Evolutionary conservation across 64 coral and sea anemone genomes (phyloP).

Genomic region (Catalaphyllia jardinei): DNA sequence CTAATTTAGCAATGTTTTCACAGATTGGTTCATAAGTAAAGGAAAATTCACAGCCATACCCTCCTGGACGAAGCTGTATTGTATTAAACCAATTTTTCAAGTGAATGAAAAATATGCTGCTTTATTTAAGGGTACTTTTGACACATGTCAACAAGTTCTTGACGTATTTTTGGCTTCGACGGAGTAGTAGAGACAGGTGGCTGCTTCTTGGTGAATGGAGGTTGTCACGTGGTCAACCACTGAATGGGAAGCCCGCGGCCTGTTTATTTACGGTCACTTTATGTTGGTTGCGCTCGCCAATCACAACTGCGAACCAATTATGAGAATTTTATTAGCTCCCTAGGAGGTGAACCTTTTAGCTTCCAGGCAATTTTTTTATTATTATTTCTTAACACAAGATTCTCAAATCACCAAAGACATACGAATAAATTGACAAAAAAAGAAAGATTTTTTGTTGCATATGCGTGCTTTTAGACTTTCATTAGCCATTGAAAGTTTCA

Average conservation of each 20-base stretch:
- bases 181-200: constrained; percentile 25
- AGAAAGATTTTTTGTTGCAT: no score
- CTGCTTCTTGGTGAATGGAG: constrained; percentile 28
- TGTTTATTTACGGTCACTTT: constrained; percentile 42
- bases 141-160: constrained; percentile 21
- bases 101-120: neutral
- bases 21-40: neutral
- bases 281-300: neutral
- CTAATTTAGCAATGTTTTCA: neutral
- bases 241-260: constrained; percentile 23
- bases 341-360: constrained; percentile 15
- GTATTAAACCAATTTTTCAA: neutral
- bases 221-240: constrained; percentile 40
- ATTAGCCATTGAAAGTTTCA: neutral
- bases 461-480: no score
- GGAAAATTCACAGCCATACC: neutral
- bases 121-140: constrained; percentile 16
- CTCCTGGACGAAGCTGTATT: neutral
- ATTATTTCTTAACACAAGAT: neutral
- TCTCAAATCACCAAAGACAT: neutral
- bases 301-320: constrained; percentile 21
- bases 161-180: constrained; percentile 27
- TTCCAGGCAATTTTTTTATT: neutral
- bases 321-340: constrained; percentile 43
- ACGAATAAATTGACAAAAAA: constrained; percentile 2